phyloP scores from a whole-genome alignment of 2,113 vertebrate genomes.

The Craseonycteris thonglongyai region DNA sequence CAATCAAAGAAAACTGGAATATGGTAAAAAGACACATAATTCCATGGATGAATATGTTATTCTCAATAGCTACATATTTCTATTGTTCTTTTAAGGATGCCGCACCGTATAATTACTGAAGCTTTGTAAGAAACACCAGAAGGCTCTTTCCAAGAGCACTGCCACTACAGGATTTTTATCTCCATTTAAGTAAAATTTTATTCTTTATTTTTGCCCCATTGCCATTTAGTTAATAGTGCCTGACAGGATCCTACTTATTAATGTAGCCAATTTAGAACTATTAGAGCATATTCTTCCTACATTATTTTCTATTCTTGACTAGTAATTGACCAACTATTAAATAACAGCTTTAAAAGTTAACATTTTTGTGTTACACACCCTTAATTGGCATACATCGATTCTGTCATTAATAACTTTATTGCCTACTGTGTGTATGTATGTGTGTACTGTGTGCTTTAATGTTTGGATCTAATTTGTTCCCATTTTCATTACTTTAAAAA shows the following conservation, averaged over 20 bases:
- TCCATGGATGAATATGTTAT: neutral
- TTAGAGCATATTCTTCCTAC: neutral
- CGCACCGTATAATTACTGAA: neutral
- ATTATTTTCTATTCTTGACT: neutral
- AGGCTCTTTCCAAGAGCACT: neutral
- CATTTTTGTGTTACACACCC: neutral
- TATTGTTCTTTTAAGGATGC: neutral
- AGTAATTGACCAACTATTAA: conserved; percentile 10
- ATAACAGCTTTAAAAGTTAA: conserved; percentile 2
- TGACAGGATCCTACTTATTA: neutral
- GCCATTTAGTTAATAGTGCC: neutral
- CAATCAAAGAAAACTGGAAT: conserved; percentile 5
- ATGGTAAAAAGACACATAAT: neutral
- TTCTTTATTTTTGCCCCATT: neutral
- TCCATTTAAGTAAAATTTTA: neutral
- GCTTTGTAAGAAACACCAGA: neutral
- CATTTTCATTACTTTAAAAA: conserved; percentile 9
- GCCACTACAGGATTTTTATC: neutral
- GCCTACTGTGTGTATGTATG: neutral
- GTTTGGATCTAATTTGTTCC: neutral
- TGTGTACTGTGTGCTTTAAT: neutral
- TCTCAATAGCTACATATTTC: neutral
- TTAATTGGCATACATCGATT: neutral
- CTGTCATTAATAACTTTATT: neutral
- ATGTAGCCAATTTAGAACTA: conserved; percentile 1